Conservation (phyloP, 2,797 vertebrate genomes). For the Cyprinella venusta region DNA sequence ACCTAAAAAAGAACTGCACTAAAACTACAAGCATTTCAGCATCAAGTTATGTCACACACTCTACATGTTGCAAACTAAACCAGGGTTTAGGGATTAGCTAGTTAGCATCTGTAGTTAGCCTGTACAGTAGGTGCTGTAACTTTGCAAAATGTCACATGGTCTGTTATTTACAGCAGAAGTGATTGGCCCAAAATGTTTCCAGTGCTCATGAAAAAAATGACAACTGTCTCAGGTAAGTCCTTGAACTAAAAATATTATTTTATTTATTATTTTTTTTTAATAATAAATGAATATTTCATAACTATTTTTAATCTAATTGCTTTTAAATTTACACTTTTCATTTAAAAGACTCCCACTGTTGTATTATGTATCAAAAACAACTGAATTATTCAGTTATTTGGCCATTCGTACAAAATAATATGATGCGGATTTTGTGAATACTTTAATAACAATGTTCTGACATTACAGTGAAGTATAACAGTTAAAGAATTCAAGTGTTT, state of each 20-base stretch:
- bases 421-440: background rate
- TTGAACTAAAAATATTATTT: background rate
- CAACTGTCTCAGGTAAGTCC: background rate
- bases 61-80: background rate
- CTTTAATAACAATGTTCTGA: slow-evolving; percentile 9
- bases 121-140: background rate
- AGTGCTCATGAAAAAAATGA: background rate
- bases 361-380: background rate
- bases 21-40: background rate
- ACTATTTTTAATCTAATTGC: background rate
- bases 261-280: background rate
- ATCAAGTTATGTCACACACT: background rate
- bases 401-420: background rate
- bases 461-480: slow-evolving; percentile 16
- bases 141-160: background rate
- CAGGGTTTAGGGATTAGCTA: background rate
- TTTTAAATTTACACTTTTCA: background rate
- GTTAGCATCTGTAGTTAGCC: background rate
- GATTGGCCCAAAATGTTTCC: background rate
- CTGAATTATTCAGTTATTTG: slow-evolving; percentile 1
- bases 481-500: slow-evolving; percentile 19
- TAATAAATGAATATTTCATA: background rate
- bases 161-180: background rate
- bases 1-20: background rate
- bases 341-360: background rate